Evolutionary conservation across 2,113 vertebrate species (phyloP).

Genomic region (Salvelinus namaycush): DNA sequence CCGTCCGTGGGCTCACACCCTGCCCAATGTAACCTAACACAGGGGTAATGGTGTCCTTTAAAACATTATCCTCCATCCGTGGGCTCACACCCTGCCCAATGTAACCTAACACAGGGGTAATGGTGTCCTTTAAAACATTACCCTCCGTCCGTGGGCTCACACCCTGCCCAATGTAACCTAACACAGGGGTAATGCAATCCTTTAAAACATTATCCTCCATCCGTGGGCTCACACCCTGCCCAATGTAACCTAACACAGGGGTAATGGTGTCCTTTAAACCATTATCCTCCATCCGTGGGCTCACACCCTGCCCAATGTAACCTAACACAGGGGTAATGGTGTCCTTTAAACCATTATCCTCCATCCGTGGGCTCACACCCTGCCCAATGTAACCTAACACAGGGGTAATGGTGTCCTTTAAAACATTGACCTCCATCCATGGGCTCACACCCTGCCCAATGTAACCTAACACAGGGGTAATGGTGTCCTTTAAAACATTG

Average conservation of each 20-base stretch:
- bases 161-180: constrained; percentile 79
- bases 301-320: constrained; percentile 35
- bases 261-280: constrained; percentile 79
- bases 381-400: constrained; percentile 83
- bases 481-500: constrained; percentile 79
- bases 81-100: constrained; percentile 75
- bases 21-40: constrained; percentile 83
- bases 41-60: constrained; percentile 80
- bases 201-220: constrained; percentile 74
- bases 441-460: constrained; percentile 70
- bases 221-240: constrained; percentile 77
- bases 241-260: constrained; percentile 85
- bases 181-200: constrained; percentile 81
- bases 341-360: constrained; percentile 81
- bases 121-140: constrained; percentile 79
- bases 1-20: constrained; percentile 70
- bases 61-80: constrained; percentile 74
- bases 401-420: constrained; percentile 80
- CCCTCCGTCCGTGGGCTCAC: constrained; percentile 78
- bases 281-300: constrained; percentile 76
- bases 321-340: constrained; percentile 24
- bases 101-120: constrained; percentile 85
- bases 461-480: constrained; percentile 86
- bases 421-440: constrained; percentile 69
- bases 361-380: constrained; percentile 63